These are phyloP conservation scores for Accipiter cooperii DNA, from an alignment of 2,113 vertebrate species.

Conservation along the genomic window DNA sequence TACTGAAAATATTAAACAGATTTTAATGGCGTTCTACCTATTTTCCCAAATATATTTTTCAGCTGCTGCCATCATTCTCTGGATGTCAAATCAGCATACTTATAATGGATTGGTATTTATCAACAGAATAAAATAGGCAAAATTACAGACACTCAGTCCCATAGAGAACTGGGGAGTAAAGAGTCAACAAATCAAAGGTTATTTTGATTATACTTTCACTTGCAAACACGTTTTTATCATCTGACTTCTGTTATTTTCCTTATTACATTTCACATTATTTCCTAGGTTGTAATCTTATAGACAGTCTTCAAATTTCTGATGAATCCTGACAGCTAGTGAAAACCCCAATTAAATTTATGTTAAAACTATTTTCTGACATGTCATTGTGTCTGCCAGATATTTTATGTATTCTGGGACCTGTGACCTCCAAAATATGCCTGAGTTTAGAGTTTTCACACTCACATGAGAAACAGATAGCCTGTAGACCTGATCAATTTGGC, in stretches of 20 bases:
- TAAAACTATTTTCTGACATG: not conserved
- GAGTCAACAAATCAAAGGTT: not conserved
- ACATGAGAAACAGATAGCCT: not conserved
- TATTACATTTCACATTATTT: not conserved
- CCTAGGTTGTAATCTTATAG: not conserved
- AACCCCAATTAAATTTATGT: not conserved
- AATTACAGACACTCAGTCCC: not conserved
- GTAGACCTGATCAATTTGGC: not conserved
- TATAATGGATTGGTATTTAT: not conserved
- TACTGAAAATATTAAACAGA: conserved; percentile 6
- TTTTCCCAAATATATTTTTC: conserved; percentile 28
- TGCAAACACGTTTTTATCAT: not conserved
- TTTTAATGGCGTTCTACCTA: conserved; percentile 25
- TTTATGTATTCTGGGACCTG: not conserved
- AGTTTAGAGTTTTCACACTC: not conserved
- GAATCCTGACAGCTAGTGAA: not conserved
- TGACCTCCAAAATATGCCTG: not conserved
- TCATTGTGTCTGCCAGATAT: not conserved
- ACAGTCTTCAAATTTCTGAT: not conserved
- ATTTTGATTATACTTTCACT: not conserved
- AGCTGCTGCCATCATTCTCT: not conserved
- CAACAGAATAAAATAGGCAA: not conserved
- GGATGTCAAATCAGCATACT: not conserved
- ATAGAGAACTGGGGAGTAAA: not conserved
- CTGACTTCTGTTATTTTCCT: not conserved